Percentiles rank a stretch among this genome's conserved stretches.
These are phyloP conservation scores for Aphelenchoides besseyi DNA, from an alignment of 1,140 invertebrate genomes.

Conservation along the genomic window DNA sequence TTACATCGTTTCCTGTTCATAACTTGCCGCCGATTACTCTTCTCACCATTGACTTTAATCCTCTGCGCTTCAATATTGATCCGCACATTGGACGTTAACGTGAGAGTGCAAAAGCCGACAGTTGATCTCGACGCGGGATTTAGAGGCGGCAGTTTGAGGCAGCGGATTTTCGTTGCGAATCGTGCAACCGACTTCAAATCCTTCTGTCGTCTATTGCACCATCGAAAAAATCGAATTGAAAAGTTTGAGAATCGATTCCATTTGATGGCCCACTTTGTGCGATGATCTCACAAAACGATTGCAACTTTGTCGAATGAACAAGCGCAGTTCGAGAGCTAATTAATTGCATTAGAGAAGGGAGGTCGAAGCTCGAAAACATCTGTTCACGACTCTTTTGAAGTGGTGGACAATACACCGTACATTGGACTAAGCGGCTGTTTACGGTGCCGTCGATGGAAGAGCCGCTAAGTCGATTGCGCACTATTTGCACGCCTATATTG, in stretches of 20 bases:
- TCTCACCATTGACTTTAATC: constrained; percentile 3
- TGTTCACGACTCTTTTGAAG: background rate
- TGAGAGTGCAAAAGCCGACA: background rate
- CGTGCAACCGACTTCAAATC: background rate
- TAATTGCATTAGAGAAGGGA: background rate
- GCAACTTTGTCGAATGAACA: too few species aligned
- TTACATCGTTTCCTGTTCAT: background rate
- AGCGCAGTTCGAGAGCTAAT: too few species aligned
- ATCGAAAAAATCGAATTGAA: too few species aligned
- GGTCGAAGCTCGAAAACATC: background rate
- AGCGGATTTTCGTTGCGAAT: background rate
- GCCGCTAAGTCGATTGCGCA: constrained; percentile 4
- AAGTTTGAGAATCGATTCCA: too few species aligned
- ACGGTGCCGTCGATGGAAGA: background rate
- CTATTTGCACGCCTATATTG: background rate
- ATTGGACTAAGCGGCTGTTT: background rate
- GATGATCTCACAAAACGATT: too few species aligned
- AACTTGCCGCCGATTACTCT: background rate
- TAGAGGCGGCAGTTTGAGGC: background rate
- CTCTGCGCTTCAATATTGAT: background rate
- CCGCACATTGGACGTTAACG: background rate
- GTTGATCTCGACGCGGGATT: background rate
- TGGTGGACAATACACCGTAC: background rate
- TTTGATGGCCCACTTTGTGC: too few species aligned
- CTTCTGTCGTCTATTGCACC: background rate